phyloP scores from a whole-genome alignment of 2,113 vertebrate species.

The Varanus komodoensis region DNA sequence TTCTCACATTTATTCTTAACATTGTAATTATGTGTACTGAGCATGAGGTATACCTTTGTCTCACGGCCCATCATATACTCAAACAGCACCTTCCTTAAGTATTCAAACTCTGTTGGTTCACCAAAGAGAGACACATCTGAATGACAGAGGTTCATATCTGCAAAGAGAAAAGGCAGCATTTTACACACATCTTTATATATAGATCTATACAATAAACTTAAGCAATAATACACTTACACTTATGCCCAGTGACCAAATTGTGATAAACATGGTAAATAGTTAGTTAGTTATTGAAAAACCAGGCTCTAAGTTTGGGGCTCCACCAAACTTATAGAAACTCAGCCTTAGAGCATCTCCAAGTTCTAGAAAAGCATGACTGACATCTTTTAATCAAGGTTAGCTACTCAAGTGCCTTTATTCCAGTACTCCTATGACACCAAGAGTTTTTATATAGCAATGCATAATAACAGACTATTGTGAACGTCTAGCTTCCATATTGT shows the following conservation, averaged over 20 bases:
- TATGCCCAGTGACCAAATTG: background rate
- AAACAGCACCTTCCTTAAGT: slow-evolving; percentile 95
- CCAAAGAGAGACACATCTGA: slow-evolving; percentile 79
- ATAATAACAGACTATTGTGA: background rate
- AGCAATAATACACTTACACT: background rate
- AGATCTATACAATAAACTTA: slow-evolving; percentile 8
- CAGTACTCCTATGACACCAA: background rate
- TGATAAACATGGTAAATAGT: background rate
- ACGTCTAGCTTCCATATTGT: background rate
- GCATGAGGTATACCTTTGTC: slow-evolving; percentile 87
- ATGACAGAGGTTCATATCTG: slow-evolving; percentile 84
- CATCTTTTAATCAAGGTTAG: background rate
- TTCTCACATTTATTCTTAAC: background rate
- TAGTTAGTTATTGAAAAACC: background rate
- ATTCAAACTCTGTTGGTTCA: slow-evolving; percentile 95
- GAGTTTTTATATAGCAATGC: background rate
- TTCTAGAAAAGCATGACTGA: background rate
- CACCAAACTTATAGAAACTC: background rate
- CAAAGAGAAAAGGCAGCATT: slow-evolving; percentile 55
- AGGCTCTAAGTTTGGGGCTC: background rate
- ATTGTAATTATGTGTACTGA: background rate
- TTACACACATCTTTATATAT: slow-evolving; percentile 8
- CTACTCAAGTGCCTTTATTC: background rate
- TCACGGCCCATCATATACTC: slow-evolving; percentile 99
- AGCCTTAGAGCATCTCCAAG: background rate